Conservation (phyloP, 2,797 vertebrate species). For the Tarsius wallacei region DNA sequence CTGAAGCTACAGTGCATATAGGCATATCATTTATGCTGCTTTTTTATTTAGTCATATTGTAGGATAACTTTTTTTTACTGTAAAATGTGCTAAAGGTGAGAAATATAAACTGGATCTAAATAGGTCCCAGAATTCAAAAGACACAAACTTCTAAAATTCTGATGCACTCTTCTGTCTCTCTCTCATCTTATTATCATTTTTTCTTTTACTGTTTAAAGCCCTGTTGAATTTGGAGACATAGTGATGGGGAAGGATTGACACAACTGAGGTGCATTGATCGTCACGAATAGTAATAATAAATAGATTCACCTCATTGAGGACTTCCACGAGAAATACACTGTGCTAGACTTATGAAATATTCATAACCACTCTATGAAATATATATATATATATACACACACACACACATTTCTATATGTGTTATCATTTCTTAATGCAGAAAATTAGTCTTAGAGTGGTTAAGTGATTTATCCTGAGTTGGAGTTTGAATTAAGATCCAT, state of each 20-base stretch:
- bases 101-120: not conserved
- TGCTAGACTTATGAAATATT: not conserved
- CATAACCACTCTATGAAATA: not conserved
- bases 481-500: not conserved
- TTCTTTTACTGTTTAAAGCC: not conserved
- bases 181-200: too few relatives aligned
- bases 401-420: too few relatives aligned
- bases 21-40: not conserved
- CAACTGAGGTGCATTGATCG: not conserved
- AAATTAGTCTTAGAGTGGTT: not conserved
- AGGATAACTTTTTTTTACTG: not conserved
- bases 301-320: not conserved
- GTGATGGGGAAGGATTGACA: not conserved
- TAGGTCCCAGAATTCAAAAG: not conserved
- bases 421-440: not conserved
- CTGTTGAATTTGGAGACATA: not conserved
- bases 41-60: not conserved
- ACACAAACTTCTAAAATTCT: not conserved
- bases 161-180: not conserved
- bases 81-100: not conserved
- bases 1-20: not conserved
- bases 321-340: not conserved
- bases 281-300: not conserved
- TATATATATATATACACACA: not conserved
- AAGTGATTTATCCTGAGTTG: not conserved